Evolutionary conservation across 1,140 invertebrate genomes (phyloP), one percentile per base, ranked within the genome.

Genomic region (Mylabris phalerata): DNA sequence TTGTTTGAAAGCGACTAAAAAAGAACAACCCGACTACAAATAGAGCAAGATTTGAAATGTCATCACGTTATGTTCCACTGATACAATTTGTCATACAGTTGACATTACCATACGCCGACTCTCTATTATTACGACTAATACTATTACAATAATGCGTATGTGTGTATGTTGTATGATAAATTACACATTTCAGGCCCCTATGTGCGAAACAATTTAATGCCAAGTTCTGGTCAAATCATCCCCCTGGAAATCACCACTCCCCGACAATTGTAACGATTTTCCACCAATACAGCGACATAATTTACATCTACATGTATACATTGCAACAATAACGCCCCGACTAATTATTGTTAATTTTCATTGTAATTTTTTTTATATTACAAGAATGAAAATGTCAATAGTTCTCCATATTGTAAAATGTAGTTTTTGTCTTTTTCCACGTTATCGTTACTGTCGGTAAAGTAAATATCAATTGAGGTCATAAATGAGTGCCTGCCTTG

Each of bases 1-100:
- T 19, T 19, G 19, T 19, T 19, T 19, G 19, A 19, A 19, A 19
- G 1, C 19, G 19, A 19, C 19, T 19, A 19, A 19, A 19, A 19
- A 19, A 13, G n/a, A 13, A 19, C 19, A 19, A 1, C 19, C 19
- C 19, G 19, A 49, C 24, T 32, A 32, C 38, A 49, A 24, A 25
- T 25, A 25, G 41, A 42, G 7, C 4, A 7, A 32, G 32, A 32
- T 32, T 32, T 9, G 40, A 44, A 26, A 44, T 52, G 50, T 52
- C 50, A 52, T 52, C 50, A 44, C 50, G 40, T 32, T 32, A 32
- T 32, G 32, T 32, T 32, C 40, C 50, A 11, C 13, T 25, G 25
- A 52, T 50, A 52, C 25, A 52, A 52, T 52, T 52, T 52, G 50
- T 52, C 50, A 52, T 52, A 52, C 25, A 52, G 50, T 52, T 52